Evolutionary conservation across 2,888 invertebrate species (phyloP), one percentile per base, ranked within the genome.

Genomic region (Noctuana brunneofusca): DNA sequence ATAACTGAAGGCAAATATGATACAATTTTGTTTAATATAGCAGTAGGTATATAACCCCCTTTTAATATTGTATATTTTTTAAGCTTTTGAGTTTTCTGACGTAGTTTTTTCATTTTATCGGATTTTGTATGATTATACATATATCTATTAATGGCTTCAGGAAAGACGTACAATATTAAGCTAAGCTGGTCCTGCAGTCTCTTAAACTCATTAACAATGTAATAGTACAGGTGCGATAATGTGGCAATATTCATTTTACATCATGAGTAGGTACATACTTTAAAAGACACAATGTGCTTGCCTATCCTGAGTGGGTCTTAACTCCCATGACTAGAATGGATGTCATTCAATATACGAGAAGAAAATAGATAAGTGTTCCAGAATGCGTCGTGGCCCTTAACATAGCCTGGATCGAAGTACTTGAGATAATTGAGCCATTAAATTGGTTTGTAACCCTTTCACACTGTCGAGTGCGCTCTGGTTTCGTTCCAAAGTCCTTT

Each of bases 351-450:
- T 41, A 43, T 43, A 43, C 20, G 64, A 71, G 24, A 74, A 74
- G 69, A 66, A 69, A 66, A 73, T 75, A 78, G 80, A 83, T 83
- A 81, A 79, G 69, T 71, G 66, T 66, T 27, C 67, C 72, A 73
- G 74, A 55, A 74, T 75, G 68, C 69, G 69, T 69, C 71, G 72
- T 68, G 74, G 76, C 76, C 75, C 75, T 80, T 73, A 79, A 74
- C 77, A 75, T 73, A 71, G 68, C 74, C 73, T 73, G 75, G 78
- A 83, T 83, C 80, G 6, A 5, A 49, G 76, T 84, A 86, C 85
- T 87, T 80, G 83, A 87, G 86, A 86, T 88, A 89, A 90, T 89
- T 85, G 87, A 87, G 86, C 83, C 83, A 87, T 89, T 87, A 87
- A 83, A 84, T 84, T 79, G 79, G 79, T 79, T 76, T 76, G 80